Base-by-base conservation (phyloP, 37 sponge, comb jelly and placozoan genomes). In the Petrosia ficiformis region DNA sequence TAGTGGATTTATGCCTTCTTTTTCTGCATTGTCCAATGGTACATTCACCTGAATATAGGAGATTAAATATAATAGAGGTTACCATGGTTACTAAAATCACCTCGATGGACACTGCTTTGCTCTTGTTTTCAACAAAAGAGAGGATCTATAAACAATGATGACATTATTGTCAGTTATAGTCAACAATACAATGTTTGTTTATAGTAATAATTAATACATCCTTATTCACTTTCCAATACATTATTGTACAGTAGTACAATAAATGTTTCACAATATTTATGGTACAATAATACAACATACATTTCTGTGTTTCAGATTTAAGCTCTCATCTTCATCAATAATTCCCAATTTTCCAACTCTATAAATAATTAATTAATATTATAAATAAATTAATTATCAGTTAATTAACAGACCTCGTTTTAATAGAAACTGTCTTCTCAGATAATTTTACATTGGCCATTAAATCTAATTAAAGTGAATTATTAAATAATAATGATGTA, bases 41-140 rank as follows among this genome's bases (percentile, higher is more conserved):
- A 85, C 36, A 19, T 69, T 73, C 40, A 85, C 58, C 40, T 79
- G 32, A 67, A 34, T 44, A 31, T 16, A 67, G 57, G 24, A 34
- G 1, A 31, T 36, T 35, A 14, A 48, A 16, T 19, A 48, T 10
- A 16, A 48, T 10, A 48, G 14, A 19, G 54, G 16, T 10, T 48
- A 16, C 10, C 16, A 48, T 19, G 54, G 16, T 19, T 10, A 48
- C 54, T n/a, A n/a, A n/a, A n/a, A n/a, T 19, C 54, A 48, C 54
- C 54, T 48, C 54, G 16, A 16, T 16, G 16, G 54, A 48, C 10
- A 48, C 54, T 16, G 16, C 54, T 48, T 48, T 48, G 54, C 16
- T 16, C 16, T 48, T 48, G 10, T 16, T 16, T 48, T 48, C 14
- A 48, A 16, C 16, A 16, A 48, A 48, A 48, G 54, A 48, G 16